Percentiles rank a stretch among this genome's conserved stretches.
Evolutionary conservation across 2,113 vertebrate genomes (phyloP).

Genomic region (Oryctolagus cuniculus): mOryCun1.1 NC_091453.1:84285501-84286000

Average conservation of each 20-base stretch:
- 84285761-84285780: constrained; percentile 66
- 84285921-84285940: constrained; percentile 55
- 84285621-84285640: constrained; percentile 1
- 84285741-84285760: constrained; percentile 42
- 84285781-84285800: constrained; percentile 7
- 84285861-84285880: constrained; percentile 42
- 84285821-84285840: neutral
- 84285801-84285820: neutral
- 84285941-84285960: constrained; percentile 67
- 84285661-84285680: constrained; percentile 43
- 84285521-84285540: neutral
- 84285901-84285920: constrained; percentile 68
- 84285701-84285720: neutral
- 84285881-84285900: constrained; percentile 62
- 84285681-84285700: neutral
- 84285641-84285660: constrained; percentile 44
- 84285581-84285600: neutral
- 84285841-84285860: neutral
- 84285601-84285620: neutral
- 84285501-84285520: neutral
- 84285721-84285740: constrained; percentile 50
- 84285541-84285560: neutral
- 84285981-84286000: constrained; percentile 82
- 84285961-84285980: constrained; percentile 76
- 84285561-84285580: neutral